Percentiles rank a stretch among this genome's conserved stretches.
Evolutionary conservation across 2,113 vertebrate species (phyloP).

Genomic region (Callionymus lyra): DNA sequence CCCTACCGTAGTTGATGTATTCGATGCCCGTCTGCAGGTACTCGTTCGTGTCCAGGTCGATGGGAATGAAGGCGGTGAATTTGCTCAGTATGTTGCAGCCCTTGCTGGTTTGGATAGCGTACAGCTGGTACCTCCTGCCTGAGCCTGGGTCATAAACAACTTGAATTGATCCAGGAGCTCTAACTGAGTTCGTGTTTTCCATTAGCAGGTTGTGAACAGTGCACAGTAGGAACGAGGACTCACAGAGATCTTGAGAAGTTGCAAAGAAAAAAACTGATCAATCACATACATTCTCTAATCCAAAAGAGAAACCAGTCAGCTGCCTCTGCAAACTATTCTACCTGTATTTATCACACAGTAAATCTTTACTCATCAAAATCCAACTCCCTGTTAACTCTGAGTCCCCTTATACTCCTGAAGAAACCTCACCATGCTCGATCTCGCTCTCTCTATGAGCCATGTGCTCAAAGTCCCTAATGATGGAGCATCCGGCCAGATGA

Average conservation of each 20-base stretch:
- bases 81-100: slow-evolving; percentile 91
- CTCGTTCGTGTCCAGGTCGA: slow-evolving; percentile 79
- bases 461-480: slow-evolving; percentile 88
- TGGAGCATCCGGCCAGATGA: slow-evolving; percentile 83
- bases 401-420: neutral
- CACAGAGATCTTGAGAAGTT: too few species aligned
- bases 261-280: too few species aligned
- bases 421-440: slow-evolving; percentile 82
- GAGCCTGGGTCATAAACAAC: slow-evolving; percentile 61
- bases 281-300: too few species aligned
- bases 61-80: slow-evolving; percentile 78
- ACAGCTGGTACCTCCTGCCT: slow-evolving; percentile 77
- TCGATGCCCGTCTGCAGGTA: slow-evolving; percentile 76
- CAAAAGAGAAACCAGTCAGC: too few species aligned
- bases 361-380: too few species aligned
- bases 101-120: slow-evolving; percentile 84
- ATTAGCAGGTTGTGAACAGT: too few species aligned
- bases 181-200: too few species aligned
- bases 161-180: too few species aligned
- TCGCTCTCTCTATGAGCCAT: slow-evolving; percentile 80
- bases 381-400: neutral
- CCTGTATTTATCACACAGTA: too few species aligned
- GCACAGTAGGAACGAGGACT: too few species aligned
- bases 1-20: slow-evolving; percentile 71
- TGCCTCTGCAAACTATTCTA: too few species aligned